Percentiles rank a stretch among this genome's conserved stretches.
These are phyloP conservation scores for Octomys mimax DNA, from an alignment of 2,797 vertebrate species.

Conservation along the genomic window DNA sequence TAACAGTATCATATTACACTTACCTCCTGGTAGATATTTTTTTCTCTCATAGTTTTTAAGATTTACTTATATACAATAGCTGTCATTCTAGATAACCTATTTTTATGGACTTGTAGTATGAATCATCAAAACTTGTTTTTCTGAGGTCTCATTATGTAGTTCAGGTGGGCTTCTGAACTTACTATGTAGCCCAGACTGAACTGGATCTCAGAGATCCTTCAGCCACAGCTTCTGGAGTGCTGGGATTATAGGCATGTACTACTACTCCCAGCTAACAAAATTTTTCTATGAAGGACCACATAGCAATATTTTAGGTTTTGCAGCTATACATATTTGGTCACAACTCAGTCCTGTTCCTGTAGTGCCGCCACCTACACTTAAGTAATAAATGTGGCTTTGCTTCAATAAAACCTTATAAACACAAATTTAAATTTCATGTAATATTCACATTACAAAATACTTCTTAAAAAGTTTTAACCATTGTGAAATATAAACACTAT, in stretches of 20 bases:
- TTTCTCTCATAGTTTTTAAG: neutral
- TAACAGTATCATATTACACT: neutral
- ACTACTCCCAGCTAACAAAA: neutral
- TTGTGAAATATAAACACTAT: conserved; percentile 27
- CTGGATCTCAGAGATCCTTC: neutral
- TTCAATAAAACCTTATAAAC: conserved; percentile 14
- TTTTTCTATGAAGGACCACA: neutral
- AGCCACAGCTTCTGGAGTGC: neutral
- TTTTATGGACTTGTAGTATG: neutral
- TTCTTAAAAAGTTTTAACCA: neutral
- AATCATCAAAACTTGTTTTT: neutral
- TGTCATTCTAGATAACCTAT: conserved; percentile 21
- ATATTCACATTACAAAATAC: conserved; percentile 9
- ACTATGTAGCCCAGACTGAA: neutral
- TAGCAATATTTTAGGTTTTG: neutral
- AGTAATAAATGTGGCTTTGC: neutral
- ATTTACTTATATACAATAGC: neutral
- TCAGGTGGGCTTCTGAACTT: neutral
- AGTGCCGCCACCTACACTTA: neutral
- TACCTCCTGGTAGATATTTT: neutral
- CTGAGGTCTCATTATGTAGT: neutral
- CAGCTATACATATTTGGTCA: neutral
- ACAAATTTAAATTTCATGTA: conserved; percentile 23
- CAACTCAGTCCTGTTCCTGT: neutral
- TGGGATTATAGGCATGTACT: neutral